phyloP scores from a whole-genome alignment of 2,113 vertebrate genomes.

The Tinamus guttatus region DNA sequence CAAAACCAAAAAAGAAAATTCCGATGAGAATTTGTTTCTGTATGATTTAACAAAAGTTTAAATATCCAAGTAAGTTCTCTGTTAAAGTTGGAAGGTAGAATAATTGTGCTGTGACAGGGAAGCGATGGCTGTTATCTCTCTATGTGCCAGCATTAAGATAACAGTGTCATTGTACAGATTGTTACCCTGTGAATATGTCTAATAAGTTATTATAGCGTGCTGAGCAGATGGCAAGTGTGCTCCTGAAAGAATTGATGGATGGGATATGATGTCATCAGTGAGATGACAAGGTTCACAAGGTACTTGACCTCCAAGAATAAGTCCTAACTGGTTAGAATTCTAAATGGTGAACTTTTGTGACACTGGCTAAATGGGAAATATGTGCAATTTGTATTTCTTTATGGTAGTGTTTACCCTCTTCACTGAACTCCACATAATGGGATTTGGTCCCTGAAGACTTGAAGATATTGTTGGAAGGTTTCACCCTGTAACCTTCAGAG shows the following conservation, averaged over 20 bases:
- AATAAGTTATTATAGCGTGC: conserved; percentile 86
- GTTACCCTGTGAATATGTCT: conserved; percentile 85
- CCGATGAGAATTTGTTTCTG: background rate
- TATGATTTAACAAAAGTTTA: conserved; percentile 33
- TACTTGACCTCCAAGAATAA: conserved; percentile 86
- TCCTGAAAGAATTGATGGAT: conserved; percentile 90
- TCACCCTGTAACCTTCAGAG: conserved; percentile 80
- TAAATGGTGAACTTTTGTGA: conserved; percentile 90
- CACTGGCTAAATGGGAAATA: conserved; percentile 90
- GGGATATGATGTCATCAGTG: conserved; percentile 96
- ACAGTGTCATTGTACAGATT: conserved; percentile 80
- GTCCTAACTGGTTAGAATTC: conserved; percentile 88
- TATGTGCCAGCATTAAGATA: conserved; percentile 82
- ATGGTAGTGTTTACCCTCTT: conserved; percentile 88
- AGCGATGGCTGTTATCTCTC: conserved; percentile 69
- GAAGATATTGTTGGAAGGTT: conserved; percentile 81
- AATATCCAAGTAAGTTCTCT: conserved; percentile 33
- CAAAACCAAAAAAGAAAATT: background rate
- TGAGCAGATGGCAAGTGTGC: conserved; percentile 92
- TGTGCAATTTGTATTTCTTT: conserved; percentile 91
- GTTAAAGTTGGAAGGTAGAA: conserved; percentile 49
- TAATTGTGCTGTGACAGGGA: conserved; percentile 62
- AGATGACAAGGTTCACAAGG: conserved; percentile 90
- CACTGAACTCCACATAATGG: conserved; percentile 83
- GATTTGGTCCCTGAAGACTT: conserved; percentile 86